Evolutionary conservation across 2,113 vertebrate species (phyloP).

Genomic region (Solea senegalensis): DNA sequence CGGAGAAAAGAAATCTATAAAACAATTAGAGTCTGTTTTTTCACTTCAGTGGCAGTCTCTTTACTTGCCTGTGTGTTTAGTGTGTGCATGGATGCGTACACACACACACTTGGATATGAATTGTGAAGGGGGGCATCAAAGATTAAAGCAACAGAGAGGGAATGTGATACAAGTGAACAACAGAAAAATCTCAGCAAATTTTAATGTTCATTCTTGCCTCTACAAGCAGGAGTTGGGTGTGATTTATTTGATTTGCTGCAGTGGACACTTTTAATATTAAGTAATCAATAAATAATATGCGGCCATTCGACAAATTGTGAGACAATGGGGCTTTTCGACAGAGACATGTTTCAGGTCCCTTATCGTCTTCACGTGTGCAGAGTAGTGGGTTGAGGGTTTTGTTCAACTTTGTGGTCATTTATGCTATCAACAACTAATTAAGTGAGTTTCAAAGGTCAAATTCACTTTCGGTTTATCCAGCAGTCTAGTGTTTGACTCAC

Average conservation of each 20-base stretch:
- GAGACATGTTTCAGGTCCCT: too few species aligned
- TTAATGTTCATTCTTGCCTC: neutral
- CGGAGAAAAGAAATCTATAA: constrained; percentile 45
- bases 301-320: too few species aligned
- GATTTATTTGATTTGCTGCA: too few species aligned
- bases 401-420: too few species aligned
- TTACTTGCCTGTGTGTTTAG: neutral
- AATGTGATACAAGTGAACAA: neutral
- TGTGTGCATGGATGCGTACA: neutral
- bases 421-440: too few species aligned
- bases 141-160: constrained; percentile 18
- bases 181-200: neutral
- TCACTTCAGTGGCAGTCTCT: constrained; percentile 42
- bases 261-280: too few species aligned
- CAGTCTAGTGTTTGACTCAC: neutral
- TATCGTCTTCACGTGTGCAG: too few species aligned
- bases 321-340: too few species aligned
- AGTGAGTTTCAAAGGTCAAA: too few species aligned
- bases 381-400: too few species aligned
- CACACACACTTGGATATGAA: constrained; percentile 7
- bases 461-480: too few species aligned
- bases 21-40: constrained; percentile 67
- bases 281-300: too few species aligned
- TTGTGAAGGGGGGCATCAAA: neutral
- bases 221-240: neutral